These are phyloP conservation scores for Carassius gibelio DNA, from an alignment of 2,113 vertebrate genomes.

Conservation along the genomic window DNA sequence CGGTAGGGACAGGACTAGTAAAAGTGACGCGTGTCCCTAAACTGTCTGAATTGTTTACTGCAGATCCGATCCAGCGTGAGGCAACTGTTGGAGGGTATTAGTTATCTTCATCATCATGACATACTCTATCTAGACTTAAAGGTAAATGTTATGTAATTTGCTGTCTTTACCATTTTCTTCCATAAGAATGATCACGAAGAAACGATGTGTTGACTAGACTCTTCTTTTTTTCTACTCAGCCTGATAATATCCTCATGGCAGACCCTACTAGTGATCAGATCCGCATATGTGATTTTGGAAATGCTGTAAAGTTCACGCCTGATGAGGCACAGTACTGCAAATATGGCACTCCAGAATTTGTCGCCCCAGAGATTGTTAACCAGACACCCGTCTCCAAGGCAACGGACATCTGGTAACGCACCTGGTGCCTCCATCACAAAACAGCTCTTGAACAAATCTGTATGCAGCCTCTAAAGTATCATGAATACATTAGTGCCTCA, in stretches of 20 bases:
- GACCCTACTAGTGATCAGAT: conserved; percentile 85
- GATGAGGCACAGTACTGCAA: conserved; percentile 91
- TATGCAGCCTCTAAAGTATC: conserved; percentile 20
- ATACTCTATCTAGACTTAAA: conserved; percentile 95
- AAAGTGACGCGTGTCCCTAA: background rate
- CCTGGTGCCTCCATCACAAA: conserved; percentile 28
- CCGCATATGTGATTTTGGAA: conserved; percentile 93
- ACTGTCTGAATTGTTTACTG: conserved; percentile 2
- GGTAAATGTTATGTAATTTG: conserved; percentile 67
- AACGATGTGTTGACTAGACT: conserved; percentile 1
- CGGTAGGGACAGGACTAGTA: background rate
- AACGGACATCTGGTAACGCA: conserved; percentile 89
- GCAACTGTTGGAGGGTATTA: conserved; percentile 88
- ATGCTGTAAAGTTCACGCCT: conserved; percentile 80
- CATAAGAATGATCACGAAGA: background rate
- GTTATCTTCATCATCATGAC: conserved; percentile 85
- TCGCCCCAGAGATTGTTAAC: conserved; percentile 93
- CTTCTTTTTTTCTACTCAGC: conserved; percentile 70
- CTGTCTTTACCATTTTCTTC: background rate
- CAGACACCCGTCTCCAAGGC: conserved; percentile 90
- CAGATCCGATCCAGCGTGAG: conserved; percentile 88
- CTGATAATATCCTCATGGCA: conserved; percentile 93
- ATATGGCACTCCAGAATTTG: conserved; percentile 94
- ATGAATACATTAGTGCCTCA: conserved; percentile 18
- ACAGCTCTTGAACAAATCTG: conserved; percentile 31